A percentile compares a stretch with the other conserved stretches of the same genome.
Evolutionary conservation across 2,797 vertebrate genomes (phyloP).

Genomic region (Pteronotus mesoamericanus): DNA sequence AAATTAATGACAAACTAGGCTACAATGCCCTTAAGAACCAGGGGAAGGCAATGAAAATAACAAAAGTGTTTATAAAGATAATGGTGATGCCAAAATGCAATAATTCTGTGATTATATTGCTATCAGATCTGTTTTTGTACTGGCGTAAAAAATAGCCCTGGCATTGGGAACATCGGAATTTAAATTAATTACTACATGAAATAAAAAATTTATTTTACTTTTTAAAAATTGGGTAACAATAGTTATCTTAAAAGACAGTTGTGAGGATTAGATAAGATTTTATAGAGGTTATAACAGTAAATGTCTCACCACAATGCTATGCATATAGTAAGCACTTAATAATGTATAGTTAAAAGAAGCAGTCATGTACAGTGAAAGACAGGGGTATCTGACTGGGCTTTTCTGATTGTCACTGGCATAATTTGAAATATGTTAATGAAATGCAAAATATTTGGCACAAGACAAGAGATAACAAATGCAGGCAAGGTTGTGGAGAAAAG

Average conservation of each 20-base stretch:
- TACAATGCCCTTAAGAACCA: background rate
- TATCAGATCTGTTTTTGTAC: background rate
- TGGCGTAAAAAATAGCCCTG: background rate
- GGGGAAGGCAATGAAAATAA: background rate
- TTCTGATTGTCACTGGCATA: background rate
- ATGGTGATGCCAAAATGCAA: background rate
- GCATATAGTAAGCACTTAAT: background rate
- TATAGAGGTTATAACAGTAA: background rate
- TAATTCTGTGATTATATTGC: background rate
- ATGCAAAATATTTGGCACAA: background rate
- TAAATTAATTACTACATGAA: background rate
- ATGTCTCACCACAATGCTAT: background rate
- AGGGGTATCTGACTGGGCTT: background rate
- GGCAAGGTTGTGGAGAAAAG: background rate
- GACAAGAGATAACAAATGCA: background rate
- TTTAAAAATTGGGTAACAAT: background rate
- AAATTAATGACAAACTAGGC: slow-evolving; percentile 29
- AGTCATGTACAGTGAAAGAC: background rate
- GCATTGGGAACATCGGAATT: background rate
- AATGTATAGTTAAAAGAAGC: background rate
- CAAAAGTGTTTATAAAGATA: background rate
- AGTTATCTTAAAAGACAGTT: background rate
- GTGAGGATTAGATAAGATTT: background rate
- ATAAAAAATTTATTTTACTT: background rate
- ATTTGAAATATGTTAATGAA: background rate